phyloP scores from a whole-genome alignment of 1,140 invertebrate genomes.

The Calycopis cecrops region DNA sequence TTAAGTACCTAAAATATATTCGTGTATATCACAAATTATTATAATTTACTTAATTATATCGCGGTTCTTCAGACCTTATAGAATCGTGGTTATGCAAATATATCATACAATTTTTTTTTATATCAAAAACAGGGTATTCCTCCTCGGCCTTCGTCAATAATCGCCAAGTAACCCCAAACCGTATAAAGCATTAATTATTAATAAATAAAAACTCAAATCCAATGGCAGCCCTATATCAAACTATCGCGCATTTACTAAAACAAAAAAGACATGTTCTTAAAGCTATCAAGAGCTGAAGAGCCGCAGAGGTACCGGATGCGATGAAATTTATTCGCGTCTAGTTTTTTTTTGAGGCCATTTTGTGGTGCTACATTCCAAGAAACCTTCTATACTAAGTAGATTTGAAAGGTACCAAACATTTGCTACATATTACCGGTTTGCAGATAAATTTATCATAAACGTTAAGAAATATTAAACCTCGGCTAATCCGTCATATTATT shows the following conservation, averaged over 20 bases:
- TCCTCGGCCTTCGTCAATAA: too few species aligned
- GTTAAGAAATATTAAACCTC: not conserved
- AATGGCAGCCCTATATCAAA: slow-evolving; percentile 31
- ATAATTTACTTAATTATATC: too few species aligned
- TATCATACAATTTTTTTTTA: too few species aligned
- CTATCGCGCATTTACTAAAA: slow-evolving; percentile 68
- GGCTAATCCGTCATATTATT: too few species aligned
- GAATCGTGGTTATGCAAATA: too few species aligned
- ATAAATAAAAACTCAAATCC: not conserved
- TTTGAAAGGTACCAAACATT: slow-evolving; percentile 12
- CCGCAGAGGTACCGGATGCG: slow-evolving; percentile 68
- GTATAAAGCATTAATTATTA: too few species aligned
- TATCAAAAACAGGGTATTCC: too few species aligned
- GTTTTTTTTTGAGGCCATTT: slow-evolving; percentile 59
- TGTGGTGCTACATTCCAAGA: slow-evolving; percentile 62
- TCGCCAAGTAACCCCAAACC: too few species aligned
- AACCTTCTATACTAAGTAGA: slow-evolving; percentile 37
- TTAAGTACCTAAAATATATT: too few species aligned
- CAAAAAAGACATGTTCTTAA: slow-evolving; percentile 66
- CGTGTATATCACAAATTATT: too few species aligned
- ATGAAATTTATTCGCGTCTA: slow-evolving; percentile 71
- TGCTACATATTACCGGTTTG: slow-evolving; percentile 10
- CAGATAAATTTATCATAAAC: not conserved
- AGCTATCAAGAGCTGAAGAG: slow-evolving; percentile 65
- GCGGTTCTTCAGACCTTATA: too few species aligned